These are phyloP conservation scores for Mercenaria mercenaria DNA, from an alignment of 1,140 invertebrate species.

Conservation along the genomic window DNA sequence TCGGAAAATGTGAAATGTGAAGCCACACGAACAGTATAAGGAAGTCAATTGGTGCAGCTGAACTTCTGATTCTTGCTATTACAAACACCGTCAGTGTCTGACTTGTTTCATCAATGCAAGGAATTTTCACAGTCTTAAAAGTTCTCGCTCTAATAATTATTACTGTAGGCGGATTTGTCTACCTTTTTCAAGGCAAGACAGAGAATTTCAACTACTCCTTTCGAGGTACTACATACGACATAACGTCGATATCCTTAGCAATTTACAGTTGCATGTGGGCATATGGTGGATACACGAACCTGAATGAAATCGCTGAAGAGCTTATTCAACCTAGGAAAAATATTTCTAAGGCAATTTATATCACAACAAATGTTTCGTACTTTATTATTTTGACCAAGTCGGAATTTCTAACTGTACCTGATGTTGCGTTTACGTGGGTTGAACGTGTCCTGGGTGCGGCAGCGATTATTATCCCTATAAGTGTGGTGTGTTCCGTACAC, in stretches of 20 bases:
- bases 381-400: slow-evolving; percentile 18
- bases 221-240: slow-evolving; percentile 41
- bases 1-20: slow-evolving; percentile 36
- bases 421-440: slow-evolving; percentile 38
- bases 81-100: slow-evolving; percentile 38
- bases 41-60: slow-evolving; percentile 40
- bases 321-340: slow-evolving; percentile 51
- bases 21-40: slow-evolving; percentile 43
- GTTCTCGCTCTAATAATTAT: slow-evolving; percentile 14
- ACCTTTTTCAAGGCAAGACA: background rate
- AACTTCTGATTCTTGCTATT: slow-evolving; percentile 55
- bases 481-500: slow-evolving; percentile 51
- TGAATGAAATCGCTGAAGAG: slow-evolving; percentile 52
- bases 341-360: slow-evolving; percentile 43
- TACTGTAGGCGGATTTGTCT: slow-evolving; percentile 29
- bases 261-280: slow-evolving; percentile 63
- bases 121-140: slow-evolving; percentile 24
- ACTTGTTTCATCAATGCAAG: slow-evolving; percentile 25
- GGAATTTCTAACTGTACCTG: background rate
- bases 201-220: slow-evolving; percentile 29
- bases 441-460: slow-evolving; percentile 3
- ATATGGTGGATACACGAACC: slow-evolving; percentile 45
- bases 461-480: slow-evolving; percentile 34
- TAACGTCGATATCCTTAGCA: slow-evolving; percentile 25
- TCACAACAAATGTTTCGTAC: slow-evolving; percentile 49